These are phyloP conservation scores for Smutsia gigantea DNA, from an alignment of 2,797 vertebrate genomes.

Conservation along the genomic window DNA sequence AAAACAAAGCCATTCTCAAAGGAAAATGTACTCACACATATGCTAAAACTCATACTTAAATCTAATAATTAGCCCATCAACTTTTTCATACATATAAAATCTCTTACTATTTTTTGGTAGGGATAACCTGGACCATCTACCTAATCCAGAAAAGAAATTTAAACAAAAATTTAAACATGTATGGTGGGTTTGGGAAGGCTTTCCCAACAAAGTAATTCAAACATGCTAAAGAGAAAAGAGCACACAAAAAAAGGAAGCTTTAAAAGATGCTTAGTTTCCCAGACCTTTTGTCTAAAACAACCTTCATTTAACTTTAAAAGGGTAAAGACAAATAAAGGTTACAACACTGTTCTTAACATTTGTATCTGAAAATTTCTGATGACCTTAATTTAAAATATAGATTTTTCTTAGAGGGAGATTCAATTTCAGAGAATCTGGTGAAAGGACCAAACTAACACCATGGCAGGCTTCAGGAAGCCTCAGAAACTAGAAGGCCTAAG, in stretches of 20 bases:
- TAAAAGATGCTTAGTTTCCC: neutral
- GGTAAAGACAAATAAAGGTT: neutral
- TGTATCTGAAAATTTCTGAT: constrained; percentile 11
- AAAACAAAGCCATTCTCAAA: constrained; percentile 34
- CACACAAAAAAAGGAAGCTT: neutral
- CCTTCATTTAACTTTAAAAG: neutral
- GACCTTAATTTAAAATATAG: constrained; percentile 22
- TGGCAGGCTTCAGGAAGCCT: too few species aligned
- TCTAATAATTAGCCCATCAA: neutral
- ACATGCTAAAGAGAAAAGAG: neutral
- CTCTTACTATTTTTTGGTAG: constrained; percentile 7
- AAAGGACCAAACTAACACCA: too few species aligned
- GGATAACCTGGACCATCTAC: neutral
- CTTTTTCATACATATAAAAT: neutral
- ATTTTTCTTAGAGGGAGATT: neutral
- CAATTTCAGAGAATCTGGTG: neutral
- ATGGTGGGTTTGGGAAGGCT: too few species aligned
- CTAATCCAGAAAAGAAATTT: neutral
- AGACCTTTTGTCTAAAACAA: constrained; percentile 35
- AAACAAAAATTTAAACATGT: neutral
- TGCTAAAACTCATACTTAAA: neutral
- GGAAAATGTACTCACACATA: neutral
- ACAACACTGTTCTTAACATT: constrained; percentile 39
- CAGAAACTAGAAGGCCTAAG: too few species aligned
- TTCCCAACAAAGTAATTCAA: too few species aligned